Evolutionary conservation across 2,888 invertebrate genomes (phyloP).

Genomic region (Oxycera nigricornis): DNA sequence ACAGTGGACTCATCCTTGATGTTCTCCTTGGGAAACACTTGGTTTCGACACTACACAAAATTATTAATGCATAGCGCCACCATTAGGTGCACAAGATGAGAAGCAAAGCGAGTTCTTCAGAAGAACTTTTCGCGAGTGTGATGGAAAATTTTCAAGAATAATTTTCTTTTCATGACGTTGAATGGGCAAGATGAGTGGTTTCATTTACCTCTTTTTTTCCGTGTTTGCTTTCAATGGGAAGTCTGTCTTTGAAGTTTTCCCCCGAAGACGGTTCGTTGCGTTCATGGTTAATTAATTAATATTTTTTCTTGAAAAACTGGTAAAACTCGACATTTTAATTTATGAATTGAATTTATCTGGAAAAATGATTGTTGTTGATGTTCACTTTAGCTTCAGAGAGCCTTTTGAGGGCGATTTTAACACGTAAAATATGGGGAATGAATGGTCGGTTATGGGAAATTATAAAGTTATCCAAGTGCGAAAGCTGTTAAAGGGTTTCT

Average conservation of each 20-base stretch:
- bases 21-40: neutral
- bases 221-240: neutral
- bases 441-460: too few species aligned
- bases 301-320: constrained; percentile 2
- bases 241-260: constrained; percentile 2
- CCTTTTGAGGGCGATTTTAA: neutral
- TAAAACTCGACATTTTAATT: neutral
- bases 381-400: neutral
- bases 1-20: neutral
- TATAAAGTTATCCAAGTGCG: too few species aligned
- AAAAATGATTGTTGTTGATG: constrained; percentile 4
- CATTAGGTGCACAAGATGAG: constrained; percentile 17
- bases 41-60: constrained; percentile 26
- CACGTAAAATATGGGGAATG: too few species aligned
- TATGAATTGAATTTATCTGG: constrained; percentile 8
- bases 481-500: too few species aligned
- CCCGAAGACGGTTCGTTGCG: neutral
- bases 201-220: constrained; percentile 4
- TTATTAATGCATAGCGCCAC: constrained; percentile 26
- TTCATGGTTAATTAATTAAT: neutral
- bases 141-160: constrained; percentile 5
- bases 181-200: neutral
- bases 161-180: constrained; percentile 23
- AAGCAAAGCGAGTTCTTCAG: neutral
- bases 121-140: neutral